These are phyloP conservation scores for Laticauda laticaudata DNA, from an alignment of 2,113 vertebrate genomes.

Conservation along the genomic window DNA sequence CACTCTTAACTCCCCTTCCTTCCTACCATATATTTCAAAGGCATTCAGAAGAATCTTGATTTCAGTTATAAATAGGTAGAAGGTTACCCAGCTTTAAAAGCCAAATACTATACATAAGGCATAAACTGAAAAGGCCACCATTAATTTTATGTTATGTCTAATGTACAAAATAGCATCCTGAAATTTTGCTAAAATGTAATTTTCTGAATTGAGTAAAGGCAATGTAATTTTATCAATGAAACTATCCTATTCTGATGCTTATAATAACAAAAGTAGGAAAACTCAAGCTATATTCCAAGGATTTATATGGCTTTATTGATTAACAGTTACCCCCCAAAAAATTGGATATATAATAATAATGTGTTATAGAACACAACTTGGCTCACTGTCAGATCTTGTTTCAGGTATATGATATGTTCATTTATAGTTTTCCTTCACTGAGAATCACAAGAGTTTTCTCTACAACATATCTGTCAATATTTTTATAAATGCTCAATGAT, in stretches of 20 bases:
- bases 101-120: neutral
- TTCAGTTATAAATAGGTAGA: constrained; percentile 26
- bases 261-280: neutral
- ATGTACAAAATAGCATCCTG: neutral
- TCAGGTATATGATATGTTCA: neutral
- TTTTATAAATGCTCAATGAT: neutral
- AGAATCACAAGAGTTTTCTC: neutral
- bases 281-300: neutral
- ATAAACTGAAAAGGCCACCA: neutral
- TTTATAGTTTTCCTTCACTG: neutral
- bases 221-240: neutral
- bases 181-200: neutral
- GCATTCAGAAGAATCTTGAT: constrained; percentile 39
- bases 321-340: neutral
- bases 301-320: no score
- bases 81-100: constrained; percentile 30
- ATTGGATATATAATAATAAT: neutral
- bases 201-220: neutral
- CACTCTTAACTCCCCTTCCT: constrained; percentile 34
- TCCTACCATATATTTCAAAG: constrained; percentile 31
- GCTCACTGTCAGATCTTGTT: neutral
- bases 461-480: neutral
- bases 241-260: neutral
- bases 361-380: neutral
- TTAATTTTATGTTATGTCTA: neutral